phyloP scores from a whole-genome alignment of 2,797 vertebrate genomes.

The Squalus acanthias region DNA sequence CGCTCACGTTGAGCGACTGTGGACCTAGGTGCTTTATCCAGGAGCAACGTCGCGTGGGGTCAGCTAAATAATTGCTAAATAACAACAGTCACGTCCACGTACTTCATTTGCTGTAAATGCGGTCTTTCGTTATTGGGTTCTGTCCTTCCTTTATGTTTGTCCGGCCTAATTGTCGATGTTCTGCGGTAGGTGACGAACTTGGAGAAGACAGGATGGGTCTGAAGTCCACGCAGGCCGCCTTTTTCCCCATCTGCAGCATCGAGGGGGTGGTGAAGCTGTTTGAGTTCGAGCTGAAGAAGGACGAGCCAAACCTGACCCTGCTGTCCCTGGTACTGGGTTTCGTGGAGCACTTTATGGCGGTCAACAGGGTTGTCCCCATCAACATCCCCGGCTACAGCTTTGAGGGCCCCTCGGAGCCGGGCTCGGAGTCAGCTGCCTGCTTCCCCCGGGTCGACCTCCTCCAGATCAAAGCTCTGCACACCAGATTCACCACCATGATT shows the following conservation, averaged over 20 bases:
- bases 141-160: no score
- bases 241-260: slow-evolving; percentile 81
- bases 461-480: slow-evolving; percentile 80
- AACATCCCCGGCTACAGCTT: slow-evolving; percentile 79
- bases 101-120: no score
- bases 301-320: slow-evolving; percentile 81
- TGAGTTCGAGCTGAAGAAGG: slow-evolving; percentile 71
- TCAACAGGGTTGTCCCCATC: slow-evolving; percentile 81
- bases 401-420: slow-evolving; percentile 71
- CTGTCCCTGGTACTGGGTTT: slow-evolving; percentile 87
- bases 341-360: slow-evolving; percentile 87
- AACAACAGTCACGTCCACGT: no score
- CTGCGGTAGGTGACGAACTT: background rate
- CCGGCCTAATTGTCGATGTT: background rate
- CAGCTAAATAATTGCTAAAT: background rate
- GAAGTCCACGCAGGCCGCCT: slow-evolving; percentile 78
- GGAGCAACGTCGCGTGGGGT: background rate
- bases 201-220: slow-evolving; percentile 66
- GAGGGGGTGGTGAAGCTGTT: slow-evolving; percentile 79
- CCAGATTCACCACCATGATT: slow-evolving; percentile 87
- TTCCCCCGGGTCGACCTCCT: slow-evolving; percentile 82
- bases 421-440: slow-evolving; percentile 54
- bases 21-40: background rate
- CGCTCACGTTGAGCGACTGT: no score
- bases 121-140: no score